These are phyloP conservation scores for Brachyalestes nurse DNA, from an alignment of 2,797 vertebrate species.

Conservation along the genomic window DNA sequence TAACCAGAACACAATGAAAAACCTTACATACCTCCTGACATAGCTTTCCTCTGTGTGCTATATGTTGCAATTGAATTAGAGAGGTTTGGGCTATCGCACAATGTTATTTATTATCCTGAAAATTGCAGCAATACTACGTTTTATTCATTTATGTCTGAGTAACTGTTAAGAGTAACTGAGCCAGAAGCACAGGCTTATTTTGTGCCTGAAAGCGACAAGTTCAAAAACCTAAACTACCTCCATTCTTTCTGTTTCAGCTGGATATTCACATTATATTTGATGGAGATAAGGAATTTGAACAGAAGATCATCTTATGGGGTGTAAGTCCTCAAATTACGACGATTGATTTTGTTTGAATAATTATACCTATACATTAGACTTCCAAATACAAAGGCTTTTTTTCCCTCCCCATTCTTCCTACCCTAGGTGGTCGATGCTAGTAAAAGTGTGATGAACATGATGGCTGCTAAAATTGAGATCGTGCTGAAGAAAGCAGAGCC, in stretches of 20 bases:
- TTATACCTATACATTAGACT: neutral
- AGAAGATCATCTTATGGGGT: conserved; percentile 92
- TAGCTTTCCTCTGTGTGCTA: neutral
- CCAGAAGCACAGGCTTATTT: neutral
- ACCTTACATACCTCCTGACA: too few species aligned
- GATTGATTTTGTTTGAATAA: neutral
- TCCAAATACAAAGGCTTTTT: neutral
- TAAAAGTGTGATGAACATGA: conserved; percentile 91
- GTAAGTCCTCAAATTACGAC: conserved; percentile 81
- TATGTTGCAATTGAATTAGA: neutral
- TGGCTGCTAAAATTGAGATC: conserved; percentile 93
- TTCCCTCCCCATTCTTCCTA: neutral
- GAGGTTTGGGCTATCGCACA: neutral
- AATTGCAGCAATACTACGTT: neutral
- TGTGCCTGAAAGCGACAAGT: neutral
- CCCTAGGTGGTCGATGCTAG: conserved; percentile 89
- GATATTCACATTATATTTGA: conserved; percentile 93
- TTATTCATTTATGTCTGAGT: neutral
- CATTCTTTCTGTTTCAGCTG: conserved; percentile 74
- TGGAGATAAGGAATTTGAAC: conserved; percentile 93
- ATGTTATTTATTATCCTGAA: neutral
- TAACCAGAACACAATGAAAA: neutral
- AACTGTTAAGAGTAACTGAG: neutral
- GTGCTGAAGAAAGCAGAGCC: conserved; percentile 92
- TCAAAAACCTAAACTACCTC: neutral